Evolutionary conservation across 2,797 vertebrate genomes (phyloP).

Genomic region (Liasis olivaceus): DNA sequence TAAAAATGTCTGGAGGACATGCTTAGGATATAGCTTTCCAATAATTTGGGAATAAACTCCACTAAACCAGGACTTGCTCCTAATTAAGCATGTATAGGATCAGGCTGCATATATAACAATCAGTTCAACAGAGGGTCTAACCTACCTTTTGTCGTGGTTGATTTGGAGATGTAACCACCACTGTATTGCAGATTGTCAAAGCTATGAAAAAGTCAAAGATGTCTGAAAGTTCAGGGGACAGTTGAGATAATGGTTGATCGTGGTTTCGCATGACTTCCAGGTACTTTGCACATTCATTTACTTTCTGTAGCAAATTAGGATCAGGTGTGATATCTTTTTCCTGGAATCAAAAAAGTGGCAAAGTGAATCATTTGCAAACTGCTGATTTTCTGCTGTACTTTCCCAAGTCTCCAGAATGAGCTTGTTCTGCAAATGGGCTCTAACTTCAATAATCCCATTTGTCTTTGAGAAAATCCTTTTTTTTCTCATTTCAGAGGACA

Average conservation of each 20-base stretch:
- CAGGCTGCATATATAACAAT: not conserved
- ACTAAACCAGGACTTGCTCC: not conserved
- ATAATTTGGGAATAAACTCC: not conserved
- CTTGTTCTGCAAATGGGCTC: slow-evolving; percentile 18
- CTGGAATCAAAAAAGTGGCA: slow-evolving; percentile 68
- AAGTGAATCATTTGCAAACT: slow-evolving; percentile 14
- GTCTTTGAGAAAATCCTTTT: not conserved
- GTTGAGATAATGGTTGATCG: slow-evolving; percentile 80
- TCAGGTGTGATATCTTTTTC: slow-evolving; percentile 96
- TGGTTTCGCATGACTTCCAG: slow-evolving; percentile 84
- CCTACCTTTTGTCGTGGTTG: slow-evolving; percentile 93
- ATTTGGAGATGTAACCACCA: slow-evolving; percentile 92
- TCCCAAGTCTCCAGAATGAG: not conserved
- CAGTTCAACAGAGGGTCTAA: not conserved
- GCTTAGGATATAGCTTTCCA: not conserved
- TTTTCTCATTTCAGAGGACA: not conserved
- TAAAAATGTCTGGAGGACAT: not conserved
- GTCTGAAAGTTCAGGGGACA: slow-evolving; percentile 88
- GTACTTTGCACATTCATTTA: slow-evolving; percentile 88
- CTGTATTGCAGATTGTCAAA: slow-evolving; percentile 95
- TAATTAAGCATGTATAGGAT: not conserved
- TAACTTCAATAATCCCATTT: not conserved
- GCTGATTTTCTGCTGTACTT: slow-evolving; percentile 5
- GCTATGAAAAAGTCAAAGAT: slow-evolving; percentile 95
- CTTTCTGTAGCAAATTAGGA: slow-evolving; percentile 90